Conservation (phyloP, 1,140 invertebrate genomes). For the Drosophila quadrilineata region DNA sequence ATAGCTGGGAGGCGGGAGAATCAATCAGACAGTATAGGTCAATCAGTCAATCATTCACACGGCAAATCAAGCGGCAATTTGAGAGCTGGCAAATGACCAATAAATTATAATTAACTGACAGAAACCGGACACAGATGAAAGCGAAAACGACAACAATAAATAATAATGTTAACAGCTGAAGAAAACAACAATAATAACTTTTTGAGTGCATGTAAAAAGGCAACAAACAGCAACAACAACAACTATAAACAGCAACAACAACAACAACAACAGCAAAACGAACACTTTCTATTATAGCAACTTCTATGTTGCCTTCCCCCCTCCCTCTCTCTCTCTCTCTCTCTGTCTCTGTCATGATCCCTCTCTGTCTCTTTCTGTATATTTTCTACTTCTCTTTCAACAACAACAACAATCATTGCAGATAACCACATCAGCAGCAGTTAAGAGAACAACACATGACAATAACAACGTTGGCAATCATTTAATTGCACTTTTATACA, state of each 20-base stretch:
- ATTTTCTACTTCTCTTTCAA: constrained; percentile 29
- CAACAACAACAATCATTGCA: constrained; percentile 36
- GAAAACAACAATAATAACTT: constrained; percentile 8
- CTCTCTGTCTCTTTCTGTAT: background rate
- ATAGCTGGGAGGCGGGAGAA: background rate
- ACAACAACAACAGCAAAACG: constrained; percentile 23
- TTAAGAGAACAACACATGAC: constrained; percentile 29
- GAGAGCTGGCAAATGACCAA: constrained; percentile 26
- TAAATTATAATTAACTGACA: constrained; percentile 35
- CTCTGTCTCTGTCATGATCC: background rate
- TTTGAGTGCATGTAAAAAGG: constrained; percentile 1
- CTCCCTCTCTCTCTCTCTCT: background rate
- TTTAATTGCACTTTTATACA: constrained; percentile 42
- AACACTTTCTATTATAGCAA: constrained; percentile 43
- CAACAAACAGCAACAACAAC: background rate
- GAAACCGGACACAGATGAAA: constrained; percentile 27
- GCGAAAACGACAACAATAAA: constrained; percentile 43
- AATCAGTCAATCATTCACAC: constrained; percentile 22
- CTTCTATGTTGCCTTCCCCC: no score
- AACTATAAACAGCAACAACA: background rate
- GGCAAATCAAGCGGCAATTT: constrained; percentile 14
- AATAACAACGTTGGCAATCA: constrained; percentile 14
- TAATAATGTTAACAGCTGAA: constrained; percentile 27
- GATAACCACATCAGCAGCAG: constrained; percentile 13
- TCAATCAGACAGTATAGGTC: constrained; percentile 26